These are phyloP conservation scores for Ditula angustiorana DNA, from an alignment of 2,888 invertebrate species.

Conservation along the genomic window DNA sequence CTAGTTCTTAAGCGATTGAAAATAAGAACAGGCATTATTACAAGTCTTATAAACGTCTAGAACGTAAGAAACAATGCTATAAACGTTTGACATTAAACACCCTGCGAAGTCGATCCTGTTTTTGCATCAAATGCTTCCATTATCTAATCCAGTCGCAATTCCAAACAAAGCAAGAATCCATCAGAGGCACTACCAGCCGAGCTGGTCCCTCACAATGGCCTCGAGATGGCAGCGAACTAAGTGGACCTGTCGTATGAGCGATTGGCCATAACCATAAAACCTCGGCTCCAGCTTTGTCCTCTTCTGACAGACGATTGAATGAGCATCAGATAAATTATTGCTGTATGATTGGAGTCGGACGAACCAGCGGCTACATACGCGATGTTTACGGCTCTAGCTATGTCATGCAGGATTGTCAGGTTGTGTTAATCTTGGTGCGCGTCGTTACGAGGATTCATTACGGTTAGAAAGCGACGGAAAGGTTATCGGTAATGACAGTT, in stretches of 20 bases:
- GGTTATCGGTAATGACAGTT: conserved; percentile 38
- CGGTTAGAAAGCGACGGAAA: conserved; percentile 32
- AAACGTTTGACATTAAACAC: not conserved
- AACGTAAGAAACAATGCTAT: not conserved
- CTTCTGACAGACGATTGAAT: conserved; percentile 60
- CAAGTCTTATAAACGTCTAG: not conserved
- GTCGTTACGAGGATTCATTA: conserved; percentile 34
- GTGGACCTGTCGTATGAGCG: conserved; percentile 69
- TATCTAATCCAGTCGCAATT: conserved; percentile 15
- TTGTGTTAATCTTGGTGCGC: conserved; percentile 31
- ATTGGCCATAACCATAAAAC: conserved; percentile 68
- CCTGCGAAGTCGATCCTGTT: conserved; percentile 4
- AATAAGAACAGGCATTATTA: conserved; percentile 10
- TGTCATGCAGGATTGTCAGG: conserved; percentile 34
- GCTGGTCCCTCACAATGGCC: conserved; percentile 59
- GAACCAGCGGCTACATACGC: conserved; percentile 18
- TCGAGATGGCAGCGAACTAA: conserved; percentile 74
- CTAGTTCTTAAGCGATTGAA: not conserved
- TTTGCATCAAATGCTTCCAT: conserved; percentile 1
- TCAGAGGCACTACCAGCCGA: conserved; percentile 21
- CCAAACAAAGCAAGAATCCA: conserved; percentile 31
- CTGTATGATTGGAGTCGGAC: conserved; percentile 51
- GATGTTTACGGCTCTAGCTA: conserved; percentile 27
- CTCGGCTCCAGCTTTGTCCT: conserved; percentile 55
- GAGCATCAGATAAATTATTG: conserved; percentile 59